These are phyloP conservation scores for Felis chaus DNA, from an alignment of 2,113 vertebrate genomes.

Conservation along the genomic window DNA sequence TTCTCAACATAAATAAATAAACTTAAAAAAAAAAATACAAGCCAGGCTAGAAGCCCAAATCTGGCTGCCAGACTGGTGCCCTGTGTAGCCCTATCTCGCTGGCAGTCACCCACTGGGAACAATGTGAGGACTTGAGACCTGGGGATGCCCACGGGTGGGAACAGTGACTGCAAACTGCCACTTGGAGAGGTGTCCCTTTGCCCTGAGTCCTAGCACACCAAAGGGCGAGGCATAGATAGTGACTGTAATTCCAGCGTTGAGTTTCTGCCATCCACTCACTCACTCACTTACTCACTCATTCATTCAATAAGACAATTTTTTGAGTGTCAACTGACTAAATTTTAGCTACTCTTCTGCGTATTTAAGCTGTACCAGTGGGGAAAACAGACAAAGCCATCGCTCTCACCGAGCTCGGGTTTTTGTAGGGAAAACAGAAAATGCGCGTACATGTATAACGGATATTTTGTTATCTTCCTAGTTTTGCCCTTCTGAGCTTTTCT, in stretches of 20 bases:
- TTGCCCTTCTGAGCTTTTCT: neutral
- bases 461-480: neutral
- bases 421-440: neutral
- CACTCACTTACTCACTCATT: neutral
- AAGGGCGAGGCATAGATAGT: neutral
- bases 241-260: neutral
- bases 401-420: neutral
- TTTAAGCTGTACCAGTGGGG: neutral
- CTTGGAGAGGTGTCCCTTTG: neutral
- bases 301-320: neutral
- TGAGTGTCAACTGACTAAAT: neutral
- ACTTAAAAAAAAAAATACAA: neutral
- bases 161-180: neutral
- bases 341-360: neutral
- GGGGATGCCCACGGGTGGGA: fast-evolving
- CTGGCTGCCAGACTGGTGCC: neutral
- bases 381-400: neutral
- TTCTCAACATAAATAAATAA: too few relatives aligned
- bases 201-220: too few relatives aligned
- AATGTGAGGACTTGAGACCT: fast-evolving
- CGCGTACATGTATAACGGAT: too few relatives aligned
- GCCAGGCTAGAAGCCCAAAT: neutral
- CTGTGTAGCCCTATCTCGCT: too few relatives aligned
- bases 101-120: neutral
- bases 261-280: neutral